Base-by-base conservation (phyloP, 2,113 vertebrate species). In the Paratilapia polleni region DNA sequence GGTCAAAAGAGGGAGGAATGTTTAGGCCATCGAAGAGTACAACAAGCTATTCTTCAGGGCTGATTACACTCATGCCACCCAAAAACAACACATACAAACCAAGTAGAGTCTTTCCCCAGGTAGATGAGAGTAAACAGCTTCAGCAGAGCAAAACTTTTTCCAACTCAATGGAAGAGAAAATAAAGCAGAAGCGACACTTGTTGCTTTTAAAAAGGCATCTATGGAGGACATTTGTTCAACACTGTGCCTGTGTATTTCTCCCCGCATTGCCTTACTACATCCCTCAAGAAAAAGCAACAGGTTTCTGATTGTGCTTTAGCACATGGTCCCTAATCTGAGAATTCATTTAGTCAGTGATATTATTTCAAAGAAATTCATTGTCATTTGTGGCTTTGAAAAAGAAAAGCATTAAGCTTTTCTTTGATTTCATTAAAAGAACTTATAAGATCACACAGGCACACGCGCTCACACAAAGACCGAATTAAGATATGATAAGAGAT, bases 401-500 rank as follows among this genome's bases (percentile, higher is more conserved):
- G 49, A 24, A 58, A 54, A 20, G 36, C 54, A 77, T 66, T 41
- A 47, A 70, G 60, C 68, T 83, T 31, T 77, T 9, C 61, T 83
- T 88, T 87, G 36, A 79, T 87, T 90, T 89, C 19, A 60, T 86
- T 83, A 34, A 83, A 85, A 84, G 58, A 86, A 75, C 17, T 41
- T 47, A 77, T 17, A 88, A 77, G 84, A 93, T 87, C 85, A 86
- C 78, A 90, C 57, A 79, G 80, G 38, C 75, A 84, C 93, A 89
- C 61, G 56, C 59, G 63, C 88, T 87, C 66, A 77, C 87, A 93
- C 87, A 94, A 89, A 93, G 87, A 86, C 75, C 62, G 61, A 94
- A 94, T 94, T 82, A 93, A 91, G 89, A 93, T 94, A 94, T 91
- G 93, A 94, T 93, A 87, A 91, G 90, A 91, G 92, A 92, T 94